Percentiles rank a stretch among this genome's conserved stretches.
Evolutionary conservation across 2,888 invertebrate genomes (phyloP).

Genomic region (Pyrocoelia pectoralis): DNA sequence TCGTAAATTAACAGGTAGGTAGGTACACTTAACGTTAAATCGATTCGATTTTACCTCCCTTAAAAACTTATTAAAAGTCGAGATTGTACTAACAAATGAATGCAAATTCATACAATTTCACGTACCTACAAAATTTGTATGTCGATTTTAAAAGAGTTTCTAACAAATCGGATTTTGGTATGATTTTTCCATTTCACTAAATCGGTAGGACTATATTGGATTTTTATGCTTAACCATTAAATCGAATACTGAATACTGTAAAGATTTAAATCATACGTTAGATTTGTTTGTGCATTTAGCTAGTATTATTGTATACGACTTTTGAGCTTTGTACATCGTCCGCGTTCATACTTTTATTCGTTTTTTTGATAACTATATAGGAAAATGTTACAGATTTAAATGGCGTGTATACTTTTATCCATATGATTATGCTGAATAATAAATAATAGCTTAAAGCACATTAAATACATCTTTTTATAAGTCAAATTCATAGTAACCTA

Average conservation of each 20-base stretch:
- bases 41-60: slow-evolving; percentile 31
- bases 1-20: background rate
- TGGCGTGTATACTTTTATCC: too few relatives aligned
- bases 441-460: too few relatives aligned
- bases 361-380: too few relatives aligned
- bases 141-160: background rate
- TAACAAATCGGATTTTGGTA: slow-evolving; percentile 3
- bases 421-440: too few relatives aligned
- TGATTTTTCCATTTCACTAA: slow-evolving; percentile 4
- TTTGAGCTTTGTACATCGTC: background rate
- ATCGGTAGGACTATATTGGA: background rate
- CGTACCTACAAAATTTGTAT: slow-evolving; percentile 5
- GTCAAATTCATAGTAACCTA: too few relatives aligned
- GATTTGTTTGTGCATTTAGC: slow-evolving; percentile 1
- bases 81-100: slow-evolving; percentile 24
- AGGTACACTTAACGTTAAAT: slow-evolving; percentile 18
- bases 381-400: too few relatives aligned
- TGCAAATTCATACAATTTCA: slow-evolving; percentile 18
- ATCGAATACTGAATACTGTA: background rate
- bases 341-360: too few relatives aligned
- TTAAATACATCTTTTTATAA: too few relatives aligned
- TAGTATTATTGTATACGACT: background rate
- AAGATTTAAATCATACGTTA: background rate
- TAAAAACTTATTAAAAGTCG: slow-evolving; percentile 33
- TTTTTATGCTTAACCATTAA: slow-evolving; percentile 4